Base-by-base conservation (phyloP, 2,113 vertebrate species). In the Chloebia gouldiae region DNA sequence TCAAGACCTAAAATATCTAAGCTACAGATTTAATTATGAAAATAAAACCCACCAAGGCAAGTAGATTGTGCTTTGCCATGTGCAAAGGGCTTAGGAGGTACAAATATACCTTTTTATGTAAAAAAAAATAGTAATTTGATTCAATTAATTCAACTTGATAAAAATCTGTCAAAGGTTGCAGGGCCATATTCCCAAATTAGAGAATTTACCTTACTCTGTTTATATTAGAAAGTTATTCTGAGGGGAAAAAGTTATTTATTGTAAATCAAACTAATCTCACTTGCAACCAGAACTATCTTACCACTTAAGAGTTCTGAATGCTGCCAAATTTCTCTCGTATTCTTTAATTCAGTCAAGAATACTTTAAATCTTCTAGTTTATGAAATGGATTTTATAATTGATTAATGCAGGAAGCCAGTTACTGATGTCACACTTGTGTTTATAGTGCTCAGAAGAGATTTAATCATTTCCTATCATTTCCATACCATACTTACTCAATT, bases 341-440 rank as follows among this genome's bases (percentile, higher is more conserved):
- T 31, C 30, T 85, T 79, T 47, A 70, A 78, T 81, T 88, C 20
- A 84, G 15, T 61, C 39, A 54, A 61, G 10, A 72, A 47, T n/a
- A 61, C 37, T 82, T 91, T 87, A n/a, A 57, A 56, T 47, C 65
- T 84, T 68, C 31, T 81, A 6, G 15, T 44, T 94, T 90, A 85
- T 65, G 40, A 93, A 93, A 95, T 53, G 6, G 51, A 70, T 91
- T 93, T 88, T 88, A 56, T 59, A 85, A 88, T 20, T 92, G 31
- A 18, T 64, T 78, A 92, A 68, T 44, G 15, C 35, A 84, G 18
- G 61, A 84, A 91, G 61, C 33, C 76, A 81, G 22, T 64, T 90
- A 87, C 8, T 81, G 68, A 80, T 84, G 39, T 83, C 49, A 86
- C 6, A 25, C 7, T 47, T 56, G 8, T 82, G 47, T 68, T 93